These are phyloP conservation scores for Atopsyche davidsoni DNA, from an alignment of 1,140 invertebrate genomes.

Conservation along the genomic window DNA sequence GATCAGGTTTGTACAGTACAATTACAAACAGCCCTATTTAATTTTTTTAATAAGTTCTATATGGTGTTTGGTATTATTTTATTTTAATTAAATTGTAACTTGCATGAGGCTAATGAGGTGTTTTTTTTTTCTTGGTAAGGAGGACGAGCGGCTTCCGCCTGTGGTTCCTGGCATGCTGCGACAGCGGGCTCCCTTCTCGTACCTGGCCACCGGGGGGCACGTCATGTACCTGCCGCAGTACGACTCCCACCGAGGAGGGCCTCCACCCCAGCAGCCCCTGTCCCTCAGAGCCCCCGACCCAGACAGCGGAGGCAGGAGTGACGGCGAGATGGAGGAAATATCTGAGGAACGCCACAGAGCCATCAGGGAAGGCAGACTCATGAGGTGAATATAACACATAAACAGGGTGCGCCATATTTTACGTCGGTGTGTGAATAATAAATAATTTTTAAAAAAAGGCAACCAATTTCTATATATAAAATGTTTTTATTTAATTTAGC, in stretches of 20 bases:
- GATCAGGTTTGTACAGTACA: conserved; percentile 38
- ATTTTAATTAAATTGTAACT: no score
- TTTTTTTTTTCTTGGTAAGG: no score
- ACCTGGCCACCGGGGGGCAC: conserved; percentile 54
- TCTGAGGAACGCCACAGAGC: conserved; percentile 15
- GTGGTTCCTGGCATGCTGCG: conserved; percentile 38
- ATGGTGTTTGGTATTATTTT: no score
- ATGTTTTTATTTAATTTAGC: no score
- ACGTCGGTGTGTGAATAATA: no score
- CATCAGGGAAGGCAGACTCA: conserved; percentile 16
- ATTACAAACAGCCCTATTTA: conserved; percentile 5
- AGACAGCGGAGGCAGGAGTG: conserved; percentile 17
- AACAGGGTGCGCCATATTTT: no score
- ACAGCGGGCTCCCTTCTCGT: conserved; percentile 39
- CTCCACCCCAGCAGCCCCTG: conserved; percentile 33
- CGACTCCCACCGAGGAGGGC: conserved; percentile 33
- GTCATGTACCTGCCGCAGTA: conserved; percentile 76
- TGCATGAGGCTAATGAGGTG: no score
- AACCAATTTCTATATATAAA: no score
- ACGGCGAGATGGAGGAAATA: conserved; percentile 25
- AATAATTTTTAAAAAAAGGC: no score
- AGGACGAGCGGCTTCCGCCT: conserved; percentile 32
- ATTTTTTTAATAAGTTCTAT: conserved; percentile 12
- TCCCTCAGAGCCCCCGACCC: conserved; percentile 30
- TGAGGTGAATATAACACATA: conserved; percentile 13